These are phyloP conservation scores for Apostichopus leukothele DNA, from an alignment of 53 echinoderm and acorn worm species.

Conservation along the genomic window DNA sequence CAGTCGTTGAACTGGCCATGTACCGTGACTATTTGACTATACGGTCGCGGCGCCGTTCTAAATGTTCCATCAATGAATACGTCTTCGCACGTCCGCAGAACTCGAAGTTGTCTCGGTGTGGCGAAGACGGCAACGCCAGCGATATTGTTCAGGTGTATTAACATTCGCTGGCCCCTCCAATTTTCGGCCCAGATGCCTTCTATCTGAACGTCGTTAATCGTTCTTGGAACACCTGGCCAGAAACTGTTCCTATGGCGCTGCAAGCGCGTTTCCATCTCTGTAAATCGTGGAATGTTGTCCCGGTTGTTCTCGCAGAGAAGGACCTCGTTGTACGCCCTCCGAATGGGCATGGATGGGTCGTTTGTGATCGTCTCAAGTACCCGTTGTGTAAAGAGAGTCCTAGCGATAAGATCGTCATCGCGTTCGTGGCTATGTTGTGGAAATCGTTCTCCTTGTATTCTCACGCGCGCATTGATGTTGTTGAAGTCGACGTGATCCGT, in stretches of 20 bases:
- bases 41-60: constrained; percentile 44
- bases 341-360: constrained; percentile 23
- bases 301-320: neutral
- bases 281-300: neutral
- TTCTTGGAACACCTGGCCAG: constrained; percentile 42
- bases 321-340: constrained; percentile 9
- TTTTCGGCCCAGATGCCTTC: constrained; percentile 50
- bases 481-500: neutral
- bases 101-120: constrained; percentile 17
- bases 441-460: too few species aligned
- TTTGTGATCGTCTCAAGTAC: neutral
- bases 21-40: constrained; percentile 48
- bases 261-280: neutral
- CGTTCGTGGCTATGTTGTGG: neutral
- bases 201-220: constrained; percentile 43
- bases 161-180: constrained; percentile 52
- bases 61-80: constrained; percentile 30
- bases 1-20: constrained; percentile 47
- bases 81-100: constrained; percentile 18
- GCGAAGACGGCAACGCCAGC: constrained; percentile 49
- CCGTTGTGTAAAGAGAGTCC: neutral
- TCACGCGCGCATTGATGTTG: too few species aligned
- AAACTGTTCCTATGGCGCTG: constrained; percentile 21
- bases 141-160: constrained; percentile 33
- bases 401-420: neutral